Percentiles rank a stretch among this genome's conserved stretches.
Evolutionary conservation across 2,113 vertebrate genomes (phyloP).

Genomic region (Sclerurus mexicanus): DNA sequence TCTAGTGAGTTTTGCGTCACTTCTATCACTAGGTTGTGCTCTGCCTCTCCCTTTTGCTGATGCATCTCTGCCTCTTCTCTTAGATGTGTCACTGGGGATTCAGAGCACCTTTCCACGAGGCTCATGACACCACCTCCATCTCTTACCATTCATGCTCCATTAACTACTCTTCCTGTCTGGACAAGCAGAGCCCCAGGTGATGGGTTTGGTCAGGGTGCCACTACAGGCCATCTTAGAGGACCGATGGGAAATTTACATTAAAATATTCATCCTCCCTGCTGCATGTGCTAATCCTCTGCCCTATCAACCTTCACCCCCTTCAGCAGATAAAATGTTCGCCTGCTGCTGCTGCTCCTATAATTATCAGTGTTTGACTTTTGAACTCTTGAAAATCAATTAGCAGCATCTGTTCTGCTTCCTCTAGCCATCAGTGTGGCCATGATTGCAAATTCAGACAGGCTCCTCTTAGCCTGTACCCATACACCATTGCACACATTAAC

Average conservation of each 20-base stretch:
- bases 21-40: not conserved
- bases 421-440: not conserved
- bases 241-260: not conserved
- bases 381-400: slow-evolving; percentile 29
- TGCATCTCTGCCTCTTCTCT: not conserved
- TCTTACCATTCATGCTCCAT: not conserved
- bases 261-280: not conserved
- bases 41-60: not conserved
- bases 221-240: not conserved
- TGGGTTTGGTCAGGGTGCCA: not conserved
- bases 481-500: not conserved
- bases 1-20: not conserved
- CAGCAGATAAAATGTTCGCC: not conserved
- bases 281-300: not conserved
- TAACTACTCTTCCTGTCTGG: not conserved
- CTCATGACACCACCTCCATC: not conserved
- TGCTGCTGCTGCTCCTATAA: slow-evolving; percentile 1
- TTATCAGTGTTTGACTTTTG: slow-evolving; percentile 18
- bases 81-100: not conserved
- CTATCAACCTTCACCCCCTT: not conserved
- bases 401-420: slow-evolving; percentile 19
- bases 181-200: not conserved
- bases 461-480: not conserved
- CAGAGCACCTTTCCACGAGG: not conserved
- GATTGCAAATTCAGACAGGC: not conserved